These are phyloP conservation scores for Carpatolechia fugitivella DNA, from an alignment of 2,888 invertebrate genomes.

Conservation along the genomic window DNA sequence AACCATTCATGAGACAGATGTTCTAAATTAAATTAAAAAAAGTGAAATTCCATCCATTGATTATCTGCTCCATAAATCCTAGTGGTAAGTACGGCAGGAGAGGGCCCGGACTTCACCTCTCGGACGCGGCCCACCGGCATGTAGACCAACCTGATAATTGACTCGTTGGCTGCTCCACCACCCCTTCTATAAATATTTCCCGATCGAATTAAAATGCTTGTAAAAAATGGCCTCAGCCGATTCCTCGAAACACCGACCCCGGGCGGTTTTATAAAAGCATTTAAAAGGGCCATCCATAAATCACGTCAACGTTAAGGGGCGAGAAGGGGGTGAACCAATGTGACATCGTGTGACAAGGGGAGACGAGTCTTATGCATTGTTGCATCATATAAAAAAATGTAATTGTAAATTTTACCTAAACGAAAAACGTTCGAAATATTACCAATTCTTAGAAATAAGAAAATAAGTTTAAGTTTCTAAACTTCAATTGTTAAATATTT, in stretches of 20 bases:
- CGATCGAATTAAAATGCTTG: constrained; percentile 77
- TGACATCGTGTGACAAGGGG: no score
- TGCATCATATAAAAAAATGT: no score
- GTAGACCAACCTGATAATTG: constrained; percentile 62
- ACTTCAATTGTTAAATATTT: no score
- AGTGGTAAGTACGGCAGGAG: constrained; percentile 38
- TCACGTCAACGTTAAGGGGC: no score
- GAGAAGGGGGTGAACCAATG: no score
- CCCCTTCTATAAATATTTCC: constrained; percentile 79
- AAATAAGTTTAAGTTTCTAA: no score
- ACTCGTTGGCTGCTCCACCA: constrained; percentile 68
- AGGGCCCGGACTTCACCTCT: constrained; percentile 53
- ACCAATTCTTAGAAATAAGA: no score
- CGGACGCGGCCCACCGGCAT: constrained; percentile 47
- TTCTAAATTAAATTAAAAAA: constrained; percentile 35
- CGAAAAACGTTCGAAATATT: no score
- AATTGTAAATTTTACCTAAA: no score
- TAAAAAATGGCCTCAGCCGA: constrained; percentile 73
- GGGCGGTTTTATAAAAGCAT: constrained; percentile 71
- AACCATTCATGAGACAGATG: neutral
- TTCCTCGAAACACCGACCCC: constrained; percentile 65
- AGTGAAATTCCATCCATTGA: constrained; percentile 59
- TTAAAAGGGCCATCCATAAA: no score
- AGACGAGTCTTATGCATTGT: no score
- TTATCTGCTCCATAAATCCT: constrained; percentile 64